A percentile compares a stretch with the other conserved stretches of the same genome.
phyloP scores from a whole-genome alignment of 2,113 vertebrate genomes.

The Pteronura brasiliensis region DNA sequence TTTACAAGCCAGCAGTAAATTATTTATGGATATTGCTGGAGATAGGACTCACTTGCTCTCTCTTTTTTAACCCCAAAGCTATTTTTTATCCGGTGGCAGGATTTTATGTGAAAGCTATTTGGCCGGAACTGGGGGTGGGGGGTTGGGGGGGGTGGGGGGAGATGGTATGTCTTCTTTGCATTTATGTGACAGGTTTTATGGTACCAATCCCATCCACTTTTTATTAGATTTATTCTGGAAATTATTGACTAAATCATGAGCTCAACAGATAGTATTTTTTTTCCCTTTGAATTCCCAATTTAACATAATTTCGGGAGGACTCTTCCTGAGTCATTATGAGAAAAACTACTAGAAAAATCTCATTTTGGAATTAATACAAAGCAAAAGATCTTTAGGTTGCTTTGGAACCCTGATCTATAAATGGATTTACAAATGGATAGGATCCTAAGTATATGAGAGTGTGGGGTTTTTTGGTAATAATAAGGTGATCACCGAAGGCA shows the following conservation, averaged over 20 bases:
- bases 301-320: constrained; percentile 48
- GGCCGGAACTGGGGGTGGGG: background rate
- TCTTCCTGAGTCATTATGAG: background rate
- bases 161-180: constrained; percentile 65
- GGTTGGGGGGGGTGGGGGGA: background rate
- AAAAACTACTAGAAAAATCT: constrained; percentile 45
- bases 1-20: constrained; percentile 86
- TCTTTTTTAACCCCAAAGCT: constrained; percentile 72
- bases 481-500: constrained; percentile 1
- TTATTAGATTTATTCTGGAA: constrained; percentile 71
- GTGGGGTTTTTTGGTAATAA: background rate
- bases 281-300: constrained; percentile 57
- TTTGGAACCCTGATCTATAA: background rate
- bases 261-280: constrained; percentile 64
- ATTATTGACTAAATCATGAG: constrained; percentile 64
- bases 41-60: constrained; percentile 53
- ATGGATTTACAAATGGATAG: background rate
- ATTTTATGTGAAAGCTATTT: constrained; percentile 77
- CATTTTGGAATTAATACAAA: constrained; percentile 59
- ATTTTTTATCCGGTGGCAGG: constrained; percentile 76
- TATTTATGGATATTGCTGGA: constrained; percentile 82
- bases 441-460: background rate
- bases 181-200: constrained; percentile 78
- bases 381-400: background rate
- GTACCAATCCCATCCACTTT: constrained; percentile 64